Evolutionary conservation across 2,113 vertebrate species (phyloP), one percentile per base, ranked within the genome.

Genomic region (Syngnathoides biaculeatus): DNA sequence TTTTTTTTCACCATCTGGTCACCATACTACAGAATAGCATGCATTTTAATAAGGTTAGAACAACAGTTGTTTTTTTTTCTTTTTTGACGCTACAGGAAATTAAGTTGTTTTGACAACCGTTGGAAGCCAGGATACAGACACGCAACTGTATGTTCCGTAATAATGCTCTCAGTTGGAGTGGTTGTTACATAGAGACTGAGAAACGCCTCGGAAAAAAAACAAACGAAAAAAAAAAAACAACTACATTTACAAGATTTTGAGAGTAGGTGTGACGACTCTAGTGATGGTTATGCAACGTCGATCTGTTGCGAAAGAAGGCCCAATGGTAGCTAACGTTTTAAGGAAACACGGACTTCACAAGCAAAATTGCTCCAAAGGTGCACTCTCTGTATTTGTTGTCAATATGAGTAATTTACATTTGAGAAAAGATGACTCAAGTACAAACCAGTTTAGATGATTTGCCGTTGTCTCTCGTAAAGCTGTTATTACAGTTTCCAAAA

Each of bases 261-360:
- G 60, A 68, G 26, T 30, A 53, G 11, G 64, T 39, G 58, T 24
- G 71, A 67, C 47, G 62, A 71, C 39, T 27, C 10, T 48, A 39
- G 47, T 64, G 52, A 24, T 2, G 56, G 61, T 84, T 81, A 82
- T 77, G 71, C 53, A 27, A 35, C 55, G 30, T 26, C 40, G 40
- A 5, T 27, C 15, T 17, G 8, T 61, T 65, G 71, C 80, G 72
- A 77, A 82, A 76, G 70, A 63, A n/a, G 67, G 64, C 57, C 13
- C 67, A 71, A 35, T 55, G 56, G 64, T 65, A 35, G 57, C 53
- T 43, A 43, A 42, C 10, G 1, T 22, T 50, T 19, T 9, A 40
- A 24, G 22, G 0, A 30, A 35, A 76, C 58, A 71, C 20, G 17
- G 71, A 75, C 30, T 40, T 43, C 53, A 64, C 50, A 53, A 66